Evolutionary conservation across 2,113 vertebrate species (phyloP).

Genomic region (Microtus richardsoni): DNA sequence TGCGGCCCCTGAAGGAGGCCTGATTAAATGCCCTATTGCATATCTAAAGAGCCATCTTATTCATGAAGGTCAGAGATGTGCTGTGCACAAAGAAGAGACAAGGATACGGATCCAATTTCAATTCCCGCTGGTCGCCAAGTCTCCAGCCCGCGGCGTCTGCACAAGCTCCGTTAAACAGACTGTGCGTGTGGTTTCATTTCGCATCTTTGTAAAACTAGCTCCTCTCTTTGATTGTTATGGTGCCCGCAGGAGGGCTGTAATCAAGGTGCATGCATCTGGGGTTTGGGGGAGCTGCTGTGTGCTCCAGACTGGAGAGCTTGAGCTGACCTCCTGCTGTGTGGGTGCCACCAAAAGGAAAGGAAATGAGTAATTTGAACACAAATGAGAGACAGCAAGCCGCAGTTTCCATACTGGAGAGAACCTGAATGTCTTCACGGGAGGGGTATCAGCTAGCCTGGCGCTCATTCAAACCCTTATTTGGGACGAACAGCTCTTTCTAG

Average conservation of each 20-base stretch:
- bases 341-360: constrained; percentile 58
- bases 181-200: background rate
- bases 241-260: background rate
- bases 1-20: background rate
- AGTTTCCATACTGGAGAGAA: constrained; percentile 37
- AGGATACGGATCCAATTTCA: background rate
- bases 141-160: background rate
- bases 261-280: background rate
- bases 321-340: constrained; percentile 58
- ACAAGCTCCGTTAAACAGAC: background rate
- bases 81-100: background rate
- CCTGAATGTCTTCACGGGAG: constrained; percentile 62
- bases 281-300: background rate
- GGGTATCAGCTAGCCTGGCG: constrained; percentile 64
- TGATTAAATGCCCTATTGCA: background rate
- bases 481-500: constrained; percentile 71
- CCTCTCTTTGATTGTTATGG: background rate
- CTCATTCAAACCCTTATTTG: constrained; percentile 56
- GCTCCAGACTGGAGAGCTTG: constrained; percentile 30
- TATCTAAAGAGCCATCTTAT: background rate
- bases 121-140: background rate
- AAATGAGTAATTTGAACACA: constrained; percentile 71
- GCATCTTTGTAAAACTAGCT: background rate
- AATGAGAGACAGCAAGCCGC: constrained; percentile 9
- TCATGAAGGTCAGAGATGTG: background rate